Evolutionary conservation across 2,113 vertebrate species (phyloP).

Genomic region (Maccullochella peelii): DNA sequence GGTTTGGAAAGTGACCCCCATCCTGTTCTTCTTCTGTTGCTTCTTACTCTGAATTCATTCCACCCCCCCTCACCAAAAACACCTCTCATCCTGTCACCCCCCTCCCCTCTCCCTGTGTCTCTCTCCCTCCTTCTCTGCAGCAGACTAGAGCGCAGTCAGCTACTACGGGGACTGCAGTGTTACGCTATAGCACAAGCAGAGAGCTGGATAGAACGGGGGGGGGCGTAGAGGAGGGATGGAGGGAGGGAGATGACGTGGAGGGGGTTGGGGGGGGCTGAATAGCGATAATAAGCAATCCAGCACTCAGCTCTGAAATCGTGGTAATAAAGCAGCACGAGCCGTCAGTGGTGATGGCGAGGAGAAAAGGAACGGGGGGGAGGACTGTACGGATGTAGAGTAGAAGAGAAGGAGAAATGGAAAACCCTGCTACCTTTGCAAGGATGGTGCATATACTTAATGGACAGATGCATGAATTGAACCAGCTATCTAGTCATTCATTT

Average conservation of each 20-base stretch:
- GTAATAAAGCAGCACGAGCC: slow-evolving; percentile 70
- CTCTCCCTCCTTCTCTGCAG: slow-evolving; percentile 79
- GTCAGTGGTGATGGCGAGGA: slow-evolving; percentile 29
- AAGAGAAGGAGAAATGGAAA: background rate
- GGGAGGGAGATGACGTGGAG: background rate
- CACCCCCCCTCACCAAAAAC: slow-evolving; percentile 34
- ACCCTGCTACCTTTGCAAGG: background rate
- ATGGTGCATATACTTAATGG: background rate
- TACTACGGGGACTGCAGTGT: slow-evolving; percentile 85
- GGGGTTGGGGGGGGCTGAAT: slow-evolving; percentile 36
- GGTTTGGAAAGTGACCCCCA: slow-evolving; percentile 55
- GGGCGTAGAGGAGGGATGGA: background rate
- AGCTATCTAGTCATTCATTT: background rate
- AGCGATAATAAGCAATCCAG: slow-evolving; percentile 79
- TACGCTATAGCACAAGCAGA: slow-evolving; percentile 86
- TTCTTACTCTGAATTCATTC: slow-evolving; percentile 31
- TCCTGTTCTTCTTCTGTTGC: slow-evolving; percentile 19
- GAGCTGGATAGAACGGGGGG: slow-evolving; percentile 27
- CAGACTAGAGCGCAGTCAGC: slow-evolving; percentile 84
- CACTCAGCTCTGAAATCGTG: slow-evolving; percentile 64
- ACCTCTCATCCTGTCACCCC: slow-evolving; percentile 42
- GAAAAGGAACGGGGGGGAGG: background rate
- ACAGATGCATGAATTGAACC: background rate
- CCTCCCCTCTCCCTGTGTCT: slow-evolving; percentile 37
- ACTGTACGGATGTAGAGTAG: background rate